Conservation (phyloP, 2,113 vertebrate genomes). For the Spheniscus mendiculus region DNA sequence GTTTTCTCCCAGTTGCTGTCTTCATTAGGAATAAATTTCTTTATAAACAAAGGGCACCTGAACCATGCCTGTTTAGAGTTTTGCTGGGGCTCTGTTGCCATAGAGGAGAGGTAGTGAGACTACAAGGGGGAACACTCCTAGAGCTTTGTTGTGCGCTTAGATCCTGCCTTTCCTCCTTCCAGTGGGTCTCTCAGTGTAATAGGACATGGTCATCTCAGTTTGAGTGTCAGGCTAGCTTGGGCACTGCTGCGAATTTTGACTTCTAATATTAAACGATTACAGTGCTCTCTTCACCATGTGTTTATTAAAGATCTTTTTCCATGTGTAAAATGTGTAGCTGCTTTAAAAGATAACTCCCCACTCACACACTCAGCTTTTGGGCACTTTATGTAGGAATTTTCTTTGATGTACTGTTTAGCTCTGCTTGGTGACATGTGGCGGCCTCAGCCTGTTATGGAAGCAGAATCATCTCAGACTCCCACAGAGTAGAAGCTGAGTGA, state of each 20-base stretch:
- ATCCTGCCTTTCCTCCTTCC: not conserved
- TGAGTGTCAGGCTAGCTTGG: not conserved
- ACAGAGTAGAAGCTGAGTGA: not conserved
- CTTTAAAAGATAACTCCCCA: not conserved
- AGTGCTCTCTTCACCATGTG: not conserved
- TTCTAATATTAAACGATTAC: not conserved
- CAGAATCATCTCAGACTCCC: not conserved
- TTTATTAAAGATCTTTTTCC: not conserved
- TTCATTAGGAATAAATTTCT: not conserved
- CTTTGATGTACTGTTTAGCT: not conserved
- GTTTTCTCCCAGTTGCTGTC: not conserved
- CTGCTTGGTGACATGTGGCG: not conserved
- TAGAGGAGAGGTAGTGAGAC: not conserved
- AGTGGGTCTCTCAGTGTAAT: not conserved
- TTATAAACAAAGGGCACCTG: not conserved
- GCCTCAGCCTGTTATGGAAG: not conserved
- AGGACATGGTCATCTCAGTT: not conserved
- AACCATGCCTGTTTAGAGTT: not conserved
- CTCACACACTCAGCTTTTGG: not conserved
- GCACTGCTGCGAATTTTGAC: not conserved
- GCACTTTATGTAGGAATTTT: not conserved
- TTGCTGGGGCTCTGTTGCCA: not conserved
- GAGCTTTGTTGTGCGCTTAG: not conserved
- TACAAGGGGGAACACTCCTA: not conserved
- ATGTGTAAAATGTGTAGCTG: not conserved